Conservation (phyloP, 2,888 invertebrate genomes). For the Sphaerophoria rueppellii region DNA sequence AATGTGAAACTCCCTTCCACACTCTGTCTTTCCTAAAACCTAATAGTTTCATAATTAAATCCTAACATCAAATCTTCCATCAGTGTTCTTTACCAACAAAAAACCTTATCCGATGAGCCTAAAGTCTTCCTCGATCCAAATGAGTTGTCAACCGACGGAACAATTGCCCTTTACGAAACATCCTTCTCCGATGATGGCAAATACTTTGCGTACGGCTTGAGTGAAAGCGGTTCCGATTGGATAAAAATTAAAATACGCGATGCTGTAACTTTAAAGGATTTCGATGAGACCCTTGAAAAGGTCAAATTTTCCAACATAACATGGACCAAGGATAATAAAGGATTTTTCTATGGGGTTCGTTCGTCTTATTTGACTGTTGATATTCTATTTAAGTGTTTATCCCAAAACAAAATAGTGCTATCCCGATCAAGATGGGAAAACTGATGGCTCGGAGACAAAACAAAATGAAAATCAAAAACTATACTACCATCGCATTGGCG, state of each 20-base stretch:
- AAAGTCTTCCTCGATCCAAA: slow-evolving; percentile 98
- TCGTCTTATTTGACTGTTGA: not conserved
- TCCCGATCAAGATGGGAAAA: slow-evolving; percentile 90
- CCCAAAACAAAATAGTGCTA: slow-evolving; percentile 85
- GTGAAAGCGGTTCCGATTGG: slow-evolving; percentile 98
- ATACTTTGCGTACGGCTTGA: slow-evolving; percentile 95
- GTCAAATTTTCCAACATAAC: slow-evolving; percentile 95
- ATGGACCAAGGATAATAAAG: slow-evolving; percentile 97
- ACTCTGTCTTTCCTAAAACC: too few species aligned
- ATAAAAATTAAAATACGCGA: slow-evolving; percentile 92
- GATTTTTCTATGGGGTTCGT: slow-evolving; percentile 94
- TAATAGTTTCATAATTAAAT: too few species aligned
- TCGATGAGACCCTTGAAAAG: slow-evolving; percentile 93
- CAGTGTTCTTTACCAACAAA: slow-evolving; percentile 94
- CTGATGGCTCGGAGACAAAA: slow-evolving; percentile 95
- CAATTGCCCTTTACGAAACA: slow-evolving; percentile 89
- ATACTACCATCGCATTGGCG: slow-evolving; percentile 94
- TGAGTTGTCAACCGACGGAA: slow-evolving; percentile 94
- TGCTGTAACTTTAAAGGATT: slow-evolving; percentile 89
- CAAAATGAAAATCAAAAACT: slow-evolving; percentile 95
- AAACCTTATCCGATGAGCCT: slow-evolving; percentile 88
- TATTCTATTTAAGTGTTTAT: not conserved
- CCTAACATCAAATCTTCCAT: too few species aligned
- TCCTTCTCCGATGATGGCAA: slow-evolving; percentile 95
- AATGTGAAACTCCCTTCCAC: too few species aligned